Base-by-base conservation (phyloP, 2,888 invertebrate genomes). In the Clistopyga incitator region DNA sequence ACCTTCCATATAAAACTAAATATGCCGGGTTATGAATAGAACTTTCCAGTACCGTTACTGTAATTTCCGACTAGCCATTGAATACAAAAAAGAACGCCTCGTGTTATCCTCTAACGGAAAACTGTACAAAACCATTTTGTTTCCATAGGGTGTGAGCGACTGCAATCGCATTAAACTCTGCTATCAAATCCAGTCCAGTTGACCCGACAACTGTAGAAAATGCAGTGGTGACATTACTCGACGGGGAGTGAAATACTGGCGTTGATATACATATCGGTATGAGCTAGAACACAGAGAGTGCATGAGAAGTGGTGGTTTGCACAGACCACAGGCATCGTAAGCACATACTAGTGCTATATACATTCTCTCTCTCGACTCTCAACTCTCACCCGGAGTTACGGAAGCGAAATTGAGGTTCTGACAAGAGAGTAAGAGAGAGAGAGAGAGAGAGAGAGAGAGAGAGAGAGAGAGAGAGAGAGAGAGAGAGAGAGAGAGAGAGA, bases 321-420 rank as follows among this genome's bases (percentile, higher is more conserved):
- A 75, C 50, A 77, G 68, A 84, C 72, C 77, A 50, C 81, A 61
- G 72, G 59, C 67, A 77, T 81, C 77, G 45, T 78, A 70, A 56
- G 42, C 56, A 52, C 68, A 45, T 15, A 52, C 20, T 52, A 29
- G 29, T 20, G 45, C 54, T 78, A 68, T 81, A 23, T 65, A 74
- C 59, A 52, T 65, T 50, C 25, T 68, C 47, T 59, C n/a, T 34
- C n/a, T 25, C 25, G 29, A 56, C 52, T 64, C 54, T 75, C 54
- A 20, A 68, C 56, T 47, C 45, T 74, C 52, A 42, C 29, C 50
- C 25, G 20, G 45, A 68, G 61, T 78, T 82, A 72, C 81, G 77
- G 82, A 68, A 86, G 84, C 74, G 82, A 86, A 86, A 87, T 87
- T 85, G 84, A 84, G 84, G 75, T 86, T 84, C 84, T 83, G 76